Base-by-base conservation (phyloP, 1,140 invertebrate species). In the Cryptotermes secundus region DNA sequence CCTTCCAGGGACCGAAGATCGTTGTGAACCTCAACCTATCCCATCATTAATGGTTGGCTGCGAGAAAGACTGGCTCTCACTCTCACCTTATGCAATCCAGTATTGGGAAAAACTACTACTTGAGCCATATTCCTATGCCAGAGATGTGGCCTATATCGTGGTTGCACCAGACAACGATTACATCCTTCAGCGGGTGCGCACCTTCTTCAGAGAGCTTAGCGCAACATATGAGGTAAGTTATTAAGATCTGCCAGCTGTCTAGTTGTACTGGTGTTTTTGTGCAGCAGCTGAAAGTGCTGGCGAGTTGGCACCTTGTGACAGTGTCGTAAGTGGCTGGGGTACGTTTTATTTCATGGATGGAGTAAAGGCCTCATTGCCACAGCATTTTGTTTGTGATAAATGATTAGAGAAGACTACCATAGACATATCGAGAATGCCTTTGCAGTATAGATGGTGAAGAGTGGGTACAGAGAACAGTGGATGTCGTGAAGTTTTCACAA, bases 21-120 rank as follows among this genome's bases (percentile, higher is more conserved):
- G 97, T 81, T 98, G 97, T 90, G 97, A 99, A 88, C 98, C 98
- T 19, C 97, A 99, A 90, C 98, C 98, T 1, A 98, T 99, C 87
- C 98, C 98, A 14, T 95, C 96, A 9, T 91, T 99, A 34, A 93
- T 99, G 81, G 96, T 98, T 59, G 97, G 97, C 3, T 95, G 97
- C 90, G 98, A 99, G 87, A 95, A 97, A 87, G 98, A 99, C 89
- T 99, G 97, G 96, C 89, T 99, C 4, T 95, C 96, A 3, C 90
- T 99, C 35, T 97, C 97, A 22, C 98, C 98, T 0, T 97, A 97
- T 88, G 96, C 97, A 31, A 91, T 99, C 35, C 95, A 96, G 84
- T 97, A 96, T 88, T 99, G 98, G 98, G 98, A 99, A 89, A 97
- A 97, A 87, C 91, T 99, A 2, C 91, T 97, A 0, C 90, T 99